Conservation (phyloP, 2,797 vertebrate species). For the Peromyscus aztecus region DNA sequence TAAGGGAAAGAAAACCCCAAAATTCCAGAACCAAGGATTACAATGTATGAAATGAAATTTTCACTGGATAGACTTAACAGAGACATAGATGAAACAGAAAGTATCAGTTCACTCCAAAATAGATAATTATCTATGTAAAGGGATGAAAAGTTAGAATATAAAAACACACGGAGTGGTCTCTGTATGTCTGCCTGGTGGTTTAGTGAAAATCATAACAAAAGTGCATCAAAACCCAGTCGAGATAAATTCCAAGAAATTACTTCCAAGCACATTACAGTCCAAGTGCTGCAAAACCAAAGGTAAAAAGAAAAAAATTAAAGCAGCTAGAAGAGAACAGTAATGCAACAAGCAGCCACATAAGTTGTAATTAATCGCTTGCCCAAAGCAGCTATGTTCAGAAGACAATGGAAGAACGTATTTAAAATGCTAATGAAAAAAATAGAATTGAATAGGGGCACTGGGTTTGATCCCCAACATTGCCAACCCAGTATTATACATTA, state of each 20-base stretch:
- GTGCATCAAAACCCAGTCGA: neutral
- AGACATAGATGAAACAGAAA: neutral
- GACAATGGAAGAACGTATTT: neutral
- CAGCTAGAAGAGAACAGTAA: neutral
- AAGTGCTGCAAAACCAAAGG: neutral
- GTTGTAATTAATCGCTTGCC: neutral
- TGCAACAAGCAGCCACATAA: neutral
- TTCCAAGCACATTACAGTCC: neutral
- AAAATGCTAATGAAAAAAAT: neutral
- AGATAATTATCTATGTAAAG: neutral
- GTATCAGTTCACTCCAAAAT: neutral
- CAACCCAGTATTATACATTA: neutral
- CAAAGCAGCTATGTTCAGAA: neutral
- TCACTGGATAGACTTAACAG: neutral
- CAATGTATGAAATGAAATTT: neutral
- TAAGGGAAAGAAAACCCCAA: neutral
- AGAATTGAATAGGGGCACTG: too few relatives aligned
- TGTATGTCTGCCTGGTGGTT: neutral
- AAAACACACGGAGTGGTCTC: neutral
- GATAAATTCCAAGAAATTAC: conserved; percentile 26
- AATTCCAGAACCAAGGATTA: neutral
- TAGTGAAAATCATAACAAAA: neutral
- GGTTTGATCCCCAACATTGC: neutral
- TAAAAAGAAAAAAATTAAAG: neutral
- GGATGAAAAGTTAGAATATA: neutral